Base-by-base conservation (phyloP, 30 jellyfish, hydroid and myxozoan species). In the Phacellophora camtschatica region DNA sequence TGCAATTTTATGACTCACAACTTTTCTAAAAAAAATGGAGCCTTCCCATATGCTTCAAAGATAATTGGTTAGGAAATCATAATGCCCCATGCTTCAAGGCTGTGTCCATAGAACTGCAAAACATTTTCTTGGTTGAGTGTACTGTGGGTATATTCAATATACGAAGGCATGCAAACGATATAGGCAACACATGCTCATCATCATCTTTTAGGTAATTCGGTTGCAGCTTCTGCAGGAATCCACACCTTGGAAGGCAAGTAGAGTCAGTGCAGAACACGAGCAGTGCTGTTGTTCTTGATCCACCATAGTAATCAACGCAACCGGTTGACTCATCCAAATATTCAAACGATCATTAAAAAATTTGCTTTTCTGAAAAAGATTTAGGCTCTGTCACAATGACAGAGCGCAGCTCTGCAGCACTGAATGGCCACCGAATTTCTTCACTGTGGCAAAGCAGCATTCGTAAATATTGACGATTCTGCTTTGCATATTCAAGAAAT, bases 31-130 rank as follows among this genome's bases (percentile, higher is more conserved):
- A n/a, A n/a, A n/a, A n/a, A n/a, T n/a, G n/a, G n/a, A n/a, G n/a
- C n/a, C n/a, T n/a, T n/a, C n/a, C n/a, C n/a, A n/a, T n/a, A n/a
- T n/a, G n/a, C n/a, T n/a, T n/a, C n/a, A n/a, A n/a, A n/a, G n/a
- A n/a, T n/a, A n/a, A n/a, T n/a, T n/a, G 59, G 57, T 62, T 62
- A 20, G 76, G 76, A 62, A 62, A 62, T 62, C 76, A 50, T 30
- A 20, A 31, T 12, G 49, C 42, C 15, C 42, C 76, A 18, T 20
- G 46, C 76, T 62, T 62, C 56, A 62, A 16, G 51, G 76, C 76
- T 24, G 42, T 62, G 23, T 62, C 42, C 27, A 62, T 62, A 19
- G 76, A 50, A 25, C 32, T 28, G 3, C 28, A 31, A 35, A 62
- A 35, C 76, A 25, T 62, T 10, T 62, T 62, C 42, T 62, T 35